Percentiles rank a stretch among this genome's conserved stretches.
Evolutionary conservation across 1,140 invertebrate species (phyloP).

Genomic region (Euschistus heros): DNA sequence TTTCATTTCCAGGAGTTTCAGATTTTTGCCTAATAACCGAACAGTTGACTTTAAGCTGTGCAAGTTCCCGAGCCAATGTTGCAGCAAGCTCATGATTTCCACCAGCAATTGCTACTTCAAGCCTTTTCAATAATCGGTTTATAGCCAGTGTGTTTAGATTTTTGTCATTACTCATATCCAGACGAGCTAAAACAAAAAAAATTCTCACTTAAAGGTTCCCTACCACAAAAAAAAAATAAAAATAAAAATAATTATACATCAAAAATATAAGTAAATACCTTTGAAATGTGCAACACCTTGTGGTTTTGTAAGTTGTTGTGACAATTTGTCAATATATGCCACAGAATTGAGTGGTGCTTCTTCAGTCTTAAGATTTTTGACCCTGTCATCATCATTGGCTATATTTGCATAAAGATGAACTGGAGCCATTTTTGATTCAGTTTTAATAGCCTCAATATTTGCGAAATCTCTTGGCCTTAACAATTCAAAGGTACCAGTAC

Average conservation of each 20-base stretch:
- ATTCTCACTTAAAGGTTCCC: not conserved
- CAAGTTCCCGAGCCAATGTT: conserved; percentile 54
- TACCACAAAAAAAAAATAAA: not conserved
- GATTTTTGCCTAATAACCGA: conserved; percentile 47
- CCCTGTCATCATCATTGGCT: conserved; percentile 9
- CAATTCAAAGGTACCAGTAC: conserved; percentile 38
- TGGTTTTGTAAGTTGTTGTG: conserved; percentile 31
- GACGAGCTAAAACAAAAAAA: conserved; percentile 15
- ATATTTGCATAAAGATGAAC: conserved; percentile 36
- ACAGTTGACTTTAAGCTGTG: conserved; percentile 52
- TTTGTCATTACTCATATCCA: conserved; percentile 25
- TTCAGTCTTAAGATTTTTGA: not conserved
- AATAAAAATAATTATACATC: not conserved
- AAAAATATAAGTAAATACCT: conserved; percentile 31
- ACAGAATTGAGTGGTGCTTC: not conserved
- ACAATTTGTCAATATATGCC: conserved; percentile 23
- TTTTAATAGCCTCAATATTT: conserved; percentile 38
- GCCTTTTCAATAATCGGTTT: conserved; percentile 48
- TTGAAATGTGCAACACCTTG: conserved; percentile 35
- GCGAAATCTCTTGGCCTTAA: conserved; percentile 42
- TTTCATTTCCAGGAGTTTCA: conserved; percentile 17
- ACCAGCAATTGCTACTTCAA: conserved; percentile 55
- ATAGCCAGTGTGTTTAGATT: conserved; percentile 47
- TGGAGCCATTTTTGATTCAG: conserved; percentile 27
- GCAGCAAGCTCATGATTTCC: conserved; percentile 57